Conservation (phyloP, 2,113 vertebrate species). For the Oryzias woworae region DNA sequence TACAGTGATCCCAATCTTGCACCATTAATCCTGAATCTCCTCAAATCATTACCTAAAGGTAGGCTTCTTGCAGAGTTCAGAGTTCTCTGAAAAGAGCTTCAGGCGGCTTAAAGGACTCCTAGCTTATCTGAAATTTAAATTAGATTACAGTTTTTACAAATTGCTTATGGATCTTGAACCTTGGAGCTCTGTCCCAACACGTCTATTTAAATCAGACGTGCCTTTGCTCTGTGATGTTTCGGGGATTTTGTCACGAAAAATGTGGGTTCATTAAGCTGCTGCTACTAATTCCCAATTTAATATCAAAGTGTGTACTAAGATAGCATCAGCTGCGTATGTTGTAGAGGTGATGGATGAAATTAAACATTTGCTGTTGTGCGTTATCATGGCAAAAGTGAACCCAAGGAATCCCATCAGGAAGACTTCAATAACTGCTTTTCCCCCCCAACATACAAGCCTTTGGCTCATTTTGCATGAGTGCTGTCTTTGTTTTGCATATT, state of each 20-base stretch:
- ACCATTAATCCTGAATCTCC: conserved; percentile 50
- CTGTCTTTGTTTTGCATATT: conserved; percentile 70
- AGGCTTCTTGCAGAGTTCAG: conserved; percentile 26
- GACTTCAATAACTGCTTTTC: conserved; percentile 50
- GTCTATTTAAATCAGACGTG: conserved; percentile 42
- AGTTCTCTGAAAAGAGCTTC: conserved; percentile 5
- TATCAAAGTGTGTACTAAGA: conserved; percentile 63
- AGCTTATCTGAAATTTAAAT: conserved; percentile 25
- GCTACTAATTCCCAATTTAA: conserved; percentile 67
- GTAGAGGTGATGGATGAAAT: conserved; percentile 53
- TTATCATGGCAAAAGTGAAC: conserved; percentile 61
- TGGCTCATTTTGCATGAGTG: conserved; percentile 60
- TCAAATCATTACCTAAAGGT: conserved; percentile 51
- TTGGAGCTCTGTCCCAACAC: conserved; percentile 10
- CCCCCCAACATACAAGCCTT: conserved; percentile 52
- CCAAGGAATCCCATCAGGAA: conserved; percentile 36
- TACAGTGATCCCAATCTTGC: conserved; percentile 33
- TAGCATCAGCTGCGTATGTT: conserved; percentile 22
- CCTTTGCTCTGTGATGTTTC: conserved; percentile 31
- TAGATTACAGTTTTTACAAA: conserved; percentile 8
- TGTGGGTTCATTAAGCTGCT: conserved; percentile 31
- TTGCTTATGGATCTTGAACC: neutral
- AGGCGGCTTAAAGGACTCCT: conserved; percentile 23
- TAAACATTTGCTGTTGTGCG: conserved; percentile 51
- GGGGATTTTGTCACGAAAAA: conserved; percentile 33